Percentiles rank a stretch among this genome's conserved stretches.
Evolutionary conservation across 2,888 invertebrate species (phyloP).

Genomic region (Dinocampus coccinellae): DNA sequence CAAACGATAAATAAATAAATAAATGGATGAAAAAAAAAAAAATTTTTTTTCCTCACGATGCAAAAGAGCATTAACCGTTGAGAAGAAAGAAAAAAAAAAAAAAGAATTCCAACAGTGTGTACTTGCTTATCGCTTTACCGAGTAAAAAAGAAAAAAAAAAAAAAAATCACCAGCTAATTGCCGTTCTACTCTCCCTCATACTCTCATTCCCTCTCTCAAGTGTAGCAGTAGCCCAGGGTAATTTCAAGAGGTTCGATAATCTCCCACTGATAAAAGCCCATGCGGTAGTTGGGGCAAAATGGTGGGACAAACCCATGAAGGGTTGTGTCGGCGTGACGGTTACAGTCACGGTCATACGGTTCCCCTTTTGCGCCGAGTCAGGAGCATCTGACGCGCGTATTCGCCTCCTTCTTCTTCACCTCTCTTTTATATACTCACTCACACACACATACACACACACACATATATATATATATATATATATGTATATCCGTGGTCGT

Average conservation of each 20-base stretch:
- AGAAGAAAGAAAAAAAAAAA: slow-evolving; percentile 1
- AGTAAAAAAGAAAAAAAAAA: slow-evolving; percentile 23
- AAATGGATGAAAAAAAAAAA: no score
- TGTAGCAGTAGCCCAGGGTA: slow-evolving; percentile 26
- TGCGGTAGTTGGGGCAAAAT: slow-evolving; percentile 33
- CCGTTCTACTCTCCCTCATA: neutral
- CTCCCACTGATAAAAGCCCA: slow-evolving; percentile 41
- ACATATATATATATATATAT: slow-evolving; percentile 30
- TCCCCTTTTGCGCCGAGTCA: slow-evolving; percentile 43
- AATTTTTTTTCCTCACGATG: neutral
- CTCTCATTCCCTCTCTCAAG: neutral
- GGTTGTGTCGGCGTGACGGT: slow-evolving; percentile 58
- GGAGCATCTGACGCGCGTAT: slow-evolving; percentile 61
- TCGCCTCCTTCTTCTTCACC: neutral
- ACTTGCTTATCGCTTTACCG: neutral
- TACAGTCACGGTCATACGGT: slow-evolving; percentile 60
- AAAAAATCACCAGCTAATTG: slow-evolving; percentile 32
- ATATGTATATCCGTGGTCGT: slow-evolving; percentile 41
- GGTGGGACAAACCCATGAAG: slow-evolving; percentile 35
- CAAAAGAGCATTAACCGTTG: neutral
- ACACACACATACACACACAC: neutral
- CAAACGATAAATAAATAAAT: no score
- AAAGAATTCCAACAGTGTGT: neutral
- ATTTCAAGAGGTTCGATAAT: slow-evolving; percentile 36
- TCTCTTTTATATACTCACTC: neutral